Base-by-base conservation (phyloP, 2,888 invertebrate species). In the Formica aserva region DNA sequence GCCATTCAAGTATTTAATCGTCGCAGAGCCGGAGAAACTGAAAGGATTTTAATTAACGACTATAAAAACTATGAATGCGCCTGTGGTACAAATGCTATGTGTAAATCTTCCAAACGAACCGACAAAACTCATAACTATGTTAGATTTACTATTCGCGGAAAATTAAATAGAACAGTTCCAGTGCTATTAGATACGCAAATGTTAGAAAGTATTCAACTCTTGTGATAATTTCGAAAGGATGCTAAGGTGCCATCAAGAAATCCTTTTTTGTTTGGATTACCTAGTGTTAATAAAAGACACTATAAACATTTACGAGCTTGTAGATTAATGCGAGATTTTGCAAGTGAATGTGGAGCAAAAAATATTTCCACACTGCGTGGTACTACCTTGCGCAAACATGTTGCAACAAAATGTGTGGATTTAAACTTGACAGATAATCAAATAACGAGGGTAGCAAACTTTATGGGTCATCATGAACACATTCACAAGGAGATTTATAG, bases 341-440 rank as follows among this genome's bases (percentile, higher is more conserved):
- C 63, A 63, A 63, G n/a, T 35, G n/a, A 6, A 35, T 35, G n/a
- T 63, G n/a, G 63, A 63, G n/a, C 63, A 35, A 35, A 63, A 63
- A 41, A 26, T 66, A 6, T 26, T 3, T 66, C 18, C 18, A 3
- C 45, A 66, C 45, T 66, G 45, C 45, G 45, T 66, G 66, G 66
- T 26, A 66, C 45, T 26, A 3, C 45, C 3, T 66, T 66, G 18
- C 45, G 45, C 41, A 45, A 66, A 66, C 66, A 66, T 9, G 18
- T 66, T 41, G 66, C 45, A 66, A 66, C 66, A 45, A 66, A 66
- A 66, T 66, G 66, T 45, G 18, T 66, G 3, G 45, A 66, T 38
- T 66, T 66, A 45, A 66, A 66, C 9, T 66, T 45, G 22, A 45
- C 66, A 18, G 41, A 66, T 45, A 66, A 45, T 41, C 18, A 66